Evolutionary conservation across 2,888 invertebrate species (phyloP).

Genomic region (Unio delphinus): DNA sequence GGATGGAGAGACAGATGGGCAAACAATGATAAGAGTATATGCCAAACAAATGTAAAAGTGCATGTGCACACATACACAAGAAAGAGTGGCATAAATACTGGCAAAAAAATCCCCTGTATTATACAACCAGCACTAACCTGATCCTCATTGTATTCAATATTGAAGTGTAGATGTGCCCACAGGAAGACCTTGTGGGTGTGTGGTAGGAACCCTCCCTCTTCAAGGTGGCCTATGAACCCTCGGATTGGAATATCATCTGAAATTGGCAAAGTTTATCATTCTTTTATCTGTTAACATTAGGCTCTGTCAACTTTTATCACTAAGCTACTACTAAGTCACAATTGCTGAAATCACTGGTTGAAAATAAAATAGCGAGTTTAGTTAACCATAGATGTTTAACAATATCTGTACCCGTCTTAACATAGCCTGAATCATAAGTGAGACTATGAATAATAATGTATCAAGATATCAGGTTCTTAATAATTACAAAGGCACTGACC

Average conservation of each 20-base stretch:
- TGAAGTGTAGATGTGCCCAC: constrained; percentile 73
- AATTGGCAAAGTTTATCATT: constrained; percentile 12
- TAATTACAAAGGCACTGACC: no score
- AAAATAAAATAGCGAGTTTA: no score
- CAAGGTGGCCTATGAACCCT: constrained; percentile 73
- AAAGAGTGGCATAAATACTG: not conserved
- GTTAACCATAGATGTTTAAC: no score
- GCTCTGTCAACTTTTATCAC: not conserved
- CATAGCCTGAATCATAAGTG: no score
- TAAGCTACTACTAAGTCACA: no score
- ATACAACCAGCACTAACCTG: constrained; percentile 61
- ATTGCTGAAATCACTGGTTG: no score
- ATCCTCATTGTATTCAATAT: constrained; percentile 73
- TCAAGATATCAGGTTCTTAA: no score
- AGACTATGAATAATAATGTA: no score
- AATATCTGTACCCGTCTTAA: no score
- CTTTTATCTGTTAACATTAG: not conserved
- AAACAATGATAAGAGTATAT: not conserved
- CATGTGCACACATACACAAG: not conserved
- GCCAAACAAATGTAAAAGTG: not conserved
- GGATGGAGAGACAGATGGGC: no score
- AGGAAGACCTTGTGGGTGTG: constrained; percentile 73
- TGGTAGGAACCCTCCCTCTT: constrained; percentile 74
- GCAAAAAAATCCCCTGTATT: no score
- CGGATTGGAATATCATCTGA: constrained; percentile 74